These are phyloP conservation scores for Henricia sp. DNA, from an alignment of 53 echinoderm and acorn worm genomes.

Conservation along the genomic window DNA sequence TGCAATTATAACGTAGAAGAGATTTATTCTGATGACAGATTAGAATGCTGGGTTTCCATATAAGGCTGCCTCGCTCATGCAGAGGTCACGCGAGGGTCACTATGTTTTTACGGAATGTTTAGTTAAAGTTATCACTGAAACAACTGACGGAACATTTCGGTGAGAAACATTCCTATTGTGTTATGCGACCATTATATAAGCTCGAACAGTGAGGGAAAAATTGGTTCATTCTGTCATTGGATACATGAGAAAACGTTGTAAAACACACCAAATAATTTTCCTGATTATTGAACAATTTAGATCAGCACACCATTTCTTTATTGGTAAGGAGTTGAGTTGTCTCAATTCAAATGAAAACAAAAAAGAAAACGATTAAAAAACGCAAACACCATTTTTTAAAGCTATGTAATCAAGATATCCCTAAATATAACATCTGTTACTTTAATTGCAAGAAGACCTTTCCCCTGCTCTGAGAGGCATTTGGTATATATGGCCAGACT, in stretches of 20 bases:
- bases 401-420: neutral
- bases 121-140: neutral
- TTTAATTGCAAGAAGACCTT: slow-evolving; percentile 24
- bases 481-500: slow-evolving; percentile 12
- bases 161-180: too few species aligned
- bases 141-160: too few species aligned
- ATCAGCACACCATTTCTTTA: too few species aligned
- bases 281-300: too few species aligned
- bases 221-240: neutral
- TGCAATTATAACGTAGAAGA: slow-evolving; percentile 18
- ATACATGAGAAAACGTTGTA: neutral
- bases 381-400: neutral
- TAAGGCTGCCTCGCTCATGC: slow-evolving; percentile 18
- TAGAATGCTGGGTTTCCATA: slow-evolving; percentile 2
- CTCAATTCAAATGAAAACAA: too few species aligned
- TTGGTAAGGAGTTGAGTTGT: too few species aligned
- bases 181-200: too few species aligned
- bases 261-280: too few species aligned
- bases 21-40: slow-evolving; percentile 7
- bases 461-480: slow-evolving; percentile 13
- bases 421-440: slow-evolving; percentile 1
- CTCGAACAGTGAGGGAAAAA: too few species aligned
- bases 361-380: neutral
- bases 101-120: neutral
- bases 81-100: neutral